Evolutionary conservation across 2,113 vertebrate genomes (phyloP), one percentile per base, ranked within the genome.

Genomic region (Corydoras maculifer): DNA sequence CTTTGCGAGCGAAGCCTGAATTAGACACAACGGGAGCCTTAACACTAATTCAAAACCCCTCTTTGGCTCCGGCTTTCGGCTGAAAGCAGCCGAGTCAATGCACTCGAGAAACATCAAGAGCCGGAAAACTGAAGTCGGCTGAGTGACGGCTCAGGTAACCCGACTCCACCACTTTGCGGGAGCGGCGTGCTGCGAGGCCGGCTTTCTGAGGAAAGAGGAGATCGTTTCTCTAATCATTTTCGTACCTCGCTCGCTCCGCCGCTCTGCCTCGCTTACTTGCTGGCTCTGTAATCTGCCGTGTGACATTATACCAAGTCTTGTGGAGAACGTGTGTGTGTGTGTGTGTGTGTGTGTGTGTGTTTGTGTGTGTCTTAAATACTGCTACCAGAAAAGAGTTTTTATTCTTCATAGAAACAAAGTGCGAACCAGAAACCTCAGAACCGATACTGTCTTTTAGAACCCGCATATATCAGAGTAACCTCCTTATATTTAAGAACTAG

Each of bases 61-160:
- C 7, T 5, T 9, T 7, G 3, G 5, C 48, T 13, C 62, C 12
- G 15, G 31, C 2, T 7, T 13, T 10, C 10, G 15, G 12, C 8
- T n/a, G 7, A 61, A 53, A 35, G 25, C 7, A 32, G 48, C 50
- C 29, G 63, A 58, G 43, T 65, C 14, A 48, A 50, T 30, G 53
- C 32, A 58, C 18, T 31, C 32, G 60, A 58, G 12, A 29, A 72
- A 65, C 35, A 9, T 35, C 54, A 58, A 58, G 15, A 8, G 15
- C 51, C 57, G 31, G 14, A 64, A 14, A 35, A 50, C 11, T 25
- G 18, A n/a, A 65, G 31, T 48, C n/a, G 60, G 18, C 35, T 76
- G 75, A 76, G 32, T 76, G 75, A 69, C 66, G 65, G 60, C 55
- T 65, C 68, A 65, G 62, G 70, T 77, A 65, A 76, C 71, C 63